These are phyloP conservation scores for Oscarella lobularis DNA, from an alignment of 37 sponge, comb jelly and placozoan species.

Conservation along the genomic window DNA sequence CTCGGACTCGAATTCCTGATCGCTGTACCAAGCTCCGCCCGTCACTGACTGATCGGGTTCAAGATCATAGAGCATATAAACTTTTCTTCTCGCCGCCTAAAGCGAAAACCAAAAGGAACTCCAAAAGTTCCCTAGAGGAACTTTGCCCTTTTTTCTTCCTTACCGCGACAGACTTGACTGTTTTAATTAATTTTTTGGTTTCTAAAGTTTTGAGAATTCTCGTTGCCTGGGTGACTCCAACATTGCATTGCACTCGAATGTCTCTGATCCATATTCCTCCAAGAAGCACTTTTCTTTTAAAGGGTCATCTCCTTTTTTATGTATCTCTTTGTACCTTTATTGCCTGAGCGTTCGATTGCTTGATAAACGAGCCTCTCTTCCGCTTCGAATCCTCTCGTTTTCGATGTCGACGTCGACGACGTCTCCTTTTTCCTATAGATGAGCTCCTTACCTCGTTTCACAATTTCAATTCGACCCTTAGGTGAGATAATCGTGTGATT, in stretches of 20 bases:
- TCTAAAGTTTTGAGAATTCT: conserved; percentile 68
- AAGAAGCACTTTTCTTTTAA: neutral
- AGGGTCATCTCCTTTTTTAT: neutral
- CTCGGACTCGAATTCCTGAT: conserved; percentile 96
- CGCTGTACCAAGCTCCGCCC: conserved; percentile 94
- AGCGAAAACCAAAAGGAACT: neutral
- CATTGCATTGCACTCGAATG: conserved; percentile 56
- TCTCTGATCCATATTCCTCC: conserved; percentile 87
- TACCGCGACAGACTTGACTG: conserved; percentile 55
- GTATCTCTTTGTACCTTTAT: conserved; percentile 45
- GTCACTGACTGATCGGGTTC: conserved; percentile 81
- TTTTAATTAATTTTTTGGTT: conserved; percentile 78
- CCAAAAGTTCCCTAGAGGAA: neutral
- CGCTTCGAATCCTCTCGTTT: conserved; percentile 69
- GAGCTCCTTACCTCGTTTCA: conserved; percentile 44
- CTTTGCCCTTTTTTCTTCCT: neutral
- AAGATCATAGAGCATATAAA: conserved; percentile 77
- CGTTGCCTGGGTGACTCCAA: conserved; percentile 38
- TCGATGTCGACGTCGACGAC: conserved; percentile 30
- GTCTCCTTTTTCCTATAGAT: conserved; percentile 48
- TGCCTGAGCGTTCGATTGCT: conserved; percentile 73
- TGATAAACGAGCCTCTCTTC: conserved; percentile 87
- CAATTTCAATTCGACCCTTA: conserved; percentile 63
- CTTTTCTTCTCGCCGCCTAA: conserved; percentile 52
- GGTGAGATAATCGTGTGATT: no score